phyloP scores from a whole-genome alignment of 2,113 vertebrate species.

The Mobula birostris region DNA sequence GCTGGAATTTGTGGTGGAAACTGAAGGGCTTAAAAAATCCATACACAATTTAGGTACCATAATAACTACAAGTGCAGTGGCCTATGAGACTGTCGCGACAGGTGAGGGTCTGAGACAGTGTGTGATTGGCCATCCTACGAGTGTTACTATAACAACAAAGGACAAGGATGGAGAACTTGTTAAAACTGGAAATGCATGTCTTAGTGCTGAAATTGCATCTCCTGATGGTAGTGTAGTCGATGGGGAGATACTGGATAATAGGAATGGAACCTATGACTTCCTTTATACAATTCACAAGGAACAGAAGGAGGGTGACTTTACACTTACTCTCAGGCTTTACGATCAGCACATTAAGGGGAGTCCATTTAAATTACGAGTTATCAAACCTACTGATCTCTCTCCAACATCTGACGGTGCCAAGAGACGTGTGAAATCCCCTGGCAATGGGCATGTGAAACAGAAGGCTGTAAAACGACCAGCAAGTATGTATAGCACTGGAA shows the following conservation, averaged over 20 bases:
- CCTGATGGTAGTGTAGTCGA: slow-evolving; percentile 73
- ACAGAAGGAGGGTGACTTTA: slow-evolving; percentile 80
- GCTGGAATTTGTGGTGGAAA: slow-evolving; percentile 84
- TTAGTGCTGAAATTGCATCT: slow-evolving; percentile 76
- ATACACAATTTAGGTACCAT: slow-evolving; percentile 93
- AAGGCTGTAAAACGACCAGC: slow-evolving; percentile 85
- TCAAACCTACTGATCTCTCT: slow-evolving; percentile 74
- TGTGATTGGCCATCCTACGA: slow-evolving; percentile 76
- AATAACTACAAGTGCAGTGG: slow-evolving; percentile 83
- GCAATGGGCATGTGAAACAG: slow-evolving; percentile 82
- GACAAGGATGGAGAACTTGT: slow-evolving; percentile 89
- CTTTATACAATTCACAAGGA: slow-evolving; percentile 81
- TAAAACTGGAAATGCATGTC: slow-evolving; percentile 83
- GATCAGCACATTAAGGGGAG: slow-evolving; percentile 92
- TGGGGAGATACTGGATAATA: slow-evolving; percentile 87
- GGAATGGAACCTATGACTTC: slow-evolving; percentile 93
- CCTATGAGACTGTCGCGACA: slow-evolving; percentile 83
- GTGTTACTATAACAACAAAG: slow-evolving; percentile 85
- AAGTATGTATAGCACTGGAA: slow-evolving; percentile 91
- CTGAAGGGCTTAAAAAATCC: slow-evolving; percentile 88
- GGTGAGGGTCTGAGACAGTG: slow-evolving; percentile 87
- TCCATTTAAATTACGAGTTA: slow-evolving; percentile 84
- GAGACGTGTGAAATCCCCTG: slow-evolving; percentile 82
- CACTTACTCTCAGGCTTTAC: slow-evolving; percentile 76
- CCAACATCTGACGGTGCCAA: slow-evolving; percentile 75